Conservation (phyloP, 2,797 vertebrate genomes). For the Halcyon smyrnensis region DNA sequence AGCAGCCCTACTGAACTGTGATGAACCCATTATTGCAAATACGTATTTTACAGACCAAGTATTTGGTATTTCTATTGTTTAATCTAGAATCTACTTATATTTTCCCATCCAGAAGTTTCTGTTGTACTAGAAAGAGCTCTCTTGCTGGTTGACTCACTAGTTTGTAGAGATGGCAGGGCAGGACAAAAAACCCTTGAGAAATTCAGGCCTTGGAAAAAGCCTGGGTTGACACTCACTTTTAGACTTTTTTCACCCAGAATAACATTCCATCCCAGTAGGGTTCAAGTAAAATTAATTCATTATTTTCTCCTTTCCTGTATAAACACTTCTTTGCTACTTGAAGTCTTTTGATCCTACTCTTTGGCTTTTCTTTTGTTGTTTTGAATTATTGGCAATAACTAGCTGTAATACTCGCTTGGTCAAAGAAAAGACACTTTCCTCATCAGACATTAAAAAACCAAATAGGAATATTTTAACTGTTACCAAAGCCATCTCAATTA, state of each 20-base stretch:
- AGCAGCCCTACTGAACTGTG: neutral
- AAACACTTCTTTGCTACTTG: neutral
- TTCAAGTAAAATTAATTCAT: neutral
- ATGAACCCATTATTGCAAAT: neutral
- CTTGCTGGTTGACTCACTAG: neutral
- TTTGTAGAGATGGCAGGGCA: neutral
- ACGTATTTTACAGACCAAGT: fast-evolving
- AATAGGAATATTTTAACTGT: neutral
- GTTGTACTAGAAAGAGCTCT: neutral
- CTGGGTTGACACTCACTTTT: neutral
- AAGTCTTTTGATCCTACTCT: neutral
- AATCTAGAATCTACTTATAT: neutral
- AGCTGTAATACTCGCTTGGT: neutral
- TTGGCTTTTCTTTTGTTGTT: neutral
- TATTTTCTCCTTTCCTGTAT: neutral
- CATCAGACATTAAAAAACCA: neutral
- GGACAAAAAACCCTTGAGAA: neutral
- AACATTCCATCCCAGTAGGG: neutral
- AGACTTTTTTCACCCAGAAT: neutral
- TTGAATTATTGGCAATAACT: neutral
- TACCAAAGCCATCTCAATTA: neutral
- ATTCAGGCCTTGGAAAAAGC: neutral
- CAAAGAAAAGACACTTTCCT: neutral
- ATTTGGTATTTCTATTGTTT: neutral
- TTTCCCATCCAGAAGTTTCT: neutral